Conservation (phyloP, 2,888 invertebrate species). For the Chrysolina haemoptera region DNA sequence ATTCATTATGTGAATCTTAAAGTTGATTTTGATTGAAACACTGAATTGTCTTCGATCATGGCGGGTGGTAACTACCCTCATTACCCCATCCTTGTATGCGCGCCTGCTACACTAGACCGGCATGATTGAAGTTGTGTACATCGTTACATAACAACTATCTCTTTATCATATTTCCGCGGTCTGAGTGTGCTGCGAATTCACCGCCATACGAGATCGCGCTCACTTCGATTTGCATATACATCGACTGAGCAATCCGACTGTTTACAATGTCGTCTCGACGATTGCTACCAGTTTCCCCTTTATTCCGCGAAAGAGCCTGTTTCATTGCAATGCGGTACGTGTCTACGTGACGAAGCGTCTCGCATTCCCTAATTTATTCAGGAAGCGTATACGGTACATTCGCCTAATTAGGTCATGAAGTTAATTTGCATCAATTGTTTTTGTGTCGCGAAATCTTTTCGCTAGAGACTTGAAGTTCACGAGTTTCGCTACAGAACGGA, state of each 20-base stretch:
- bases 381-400: constrained; percentile 1
- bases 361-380: constrained; percentile 4
- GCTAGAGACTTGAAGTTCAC: neutral
- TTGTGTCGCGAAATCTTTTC: neutral
- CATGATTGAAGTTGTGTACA: too few species aligned
- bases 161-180: too few species aligned
- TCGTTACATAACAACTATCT: too few species aligned
- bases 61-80: too few species aligned
- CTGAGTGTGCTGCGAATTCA: too few species aligned
- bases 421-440: constrained; percentile 18
- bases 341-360: constrained; percentile 6
- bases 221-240: too few species aligned
- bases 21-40: too few species aligned
- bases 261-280: neutral
- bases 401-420: constrained; percentile 19
- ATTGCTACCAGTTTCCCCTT: neutral
- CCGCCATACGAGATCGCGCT: too few species aligned
- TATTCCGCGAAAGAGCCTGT: neutral
- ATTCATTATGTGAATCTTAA: too few species aligned
- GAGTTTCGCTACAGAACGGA: neutral
- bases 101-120: too few species aligned
- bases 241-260: neutral
- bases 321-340: constrained; percentile 9
- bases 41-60: too few species aligned
- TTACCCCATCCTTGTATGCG: too few species aligned